These are phyloP conservation scores for Meandrina meandrites DNA, from an alignment of 92 coral and sea anemone species.

Conservation along the genomic window DNA sequence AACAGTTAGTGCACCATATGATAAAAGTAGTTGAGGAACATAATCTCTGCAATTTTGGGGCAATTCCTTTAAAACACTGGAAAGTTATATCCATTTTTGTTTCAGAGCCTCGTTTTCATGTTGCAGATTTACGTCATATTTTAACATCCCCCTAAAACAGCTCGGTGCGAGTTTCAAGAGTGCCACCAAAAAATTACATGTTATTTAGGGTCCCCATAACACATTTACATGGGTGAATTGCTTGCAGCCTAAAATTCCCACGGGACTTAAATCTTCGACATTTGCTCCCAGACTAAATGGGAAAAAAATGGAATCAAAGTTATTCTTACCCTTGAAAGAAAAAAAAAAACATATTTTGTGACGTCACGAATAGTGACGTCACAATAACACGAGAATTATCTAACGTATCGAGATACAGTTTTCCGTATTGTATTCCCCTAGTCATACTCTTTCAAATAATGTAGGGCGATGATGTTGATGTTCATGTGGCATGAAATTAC, in stretches of 20 bases:
- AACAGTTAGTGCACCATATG: not conserved
- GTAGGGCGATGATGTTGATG: no score
- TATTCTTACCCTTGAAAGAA: no score
- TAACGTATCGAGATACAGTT: no score
- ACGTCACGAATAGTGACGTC: no score
- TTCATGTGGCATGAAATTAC: no score
- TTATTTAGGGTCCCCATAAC: not conserved
- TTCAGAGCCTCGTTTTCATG: slow-evolving; percentile 22
- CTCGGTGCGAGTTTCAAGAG: slow-evolving; percentile 3
- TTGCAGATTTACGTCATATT: slow-evolving; percentile 7
- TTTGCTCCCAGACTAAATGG: slow-evolving; percentile 28
- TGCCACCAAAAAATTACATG: slow-evolving; percentile 12
- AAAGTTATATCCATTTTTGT: not conserved
- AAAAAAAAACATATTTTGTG: no score
- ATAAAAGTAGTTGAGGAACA: not conserved
- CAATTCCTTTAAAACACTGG: not conserved
- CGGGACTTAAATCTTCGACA: slow-evolving; percentile 17
- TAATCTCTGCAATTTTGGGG: not conserved
- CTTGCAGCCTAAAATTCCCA: slow-evolving; percentile 33
- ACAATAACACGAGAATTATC: no score
- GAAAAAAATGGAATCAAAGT: no score
- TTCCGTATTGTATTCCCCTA: no score
- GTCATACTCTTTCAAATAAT: no score
- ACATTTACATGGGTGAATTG: not conserved
- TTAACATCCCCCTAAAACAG: slow-evolving; percentile 4